Conservation (phyloP, 2,797 vertebrate species). For the Sebastes oblongus region DNA sequence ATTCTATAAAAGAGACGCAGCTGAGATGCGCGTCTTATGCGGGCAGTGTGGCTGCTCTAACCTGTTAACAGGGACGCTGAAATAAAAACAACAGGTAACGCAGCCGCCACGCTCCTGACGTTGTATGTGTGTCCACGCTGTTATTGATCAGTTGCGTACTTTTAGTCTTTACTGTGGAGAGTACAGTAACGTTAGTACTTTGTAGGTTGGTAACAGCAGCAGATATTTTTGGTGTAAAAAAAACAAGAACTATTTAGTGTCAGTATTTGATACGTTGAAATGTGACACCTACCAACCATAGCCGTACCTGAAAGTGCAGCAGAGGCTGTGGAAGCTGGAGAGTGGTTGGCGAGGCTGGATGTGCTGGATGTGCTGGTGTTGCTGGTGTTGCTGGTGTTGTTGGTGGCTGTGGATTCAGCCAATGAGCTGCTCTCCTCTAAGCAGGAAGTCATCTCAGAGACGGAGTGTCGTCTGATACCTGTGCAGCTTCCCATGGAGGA, state of each 20-base stretch:
- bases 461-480: slow-evolving; percentile 89
- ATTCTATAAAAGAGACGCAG: too few relatives aligned
- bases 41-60: too few relatives aligned
- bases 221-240: neutral
- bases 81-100: too few relatives aligned
- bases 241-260: neutral
- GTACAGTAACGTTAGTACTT: neutral
- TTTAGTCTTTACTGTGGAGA: neutral
- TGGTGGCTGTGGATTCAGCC: slow-evolving; percentile 14
- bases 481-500: slow-evolving; percentile 23
- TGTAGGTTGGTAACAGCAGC: neutral
- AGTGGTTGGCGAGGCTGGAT: slow-evolving; percentile 54
- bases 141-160: neutral
- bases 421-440: slow-evolving; percentile 82
- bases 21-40: too few relatives aligned
- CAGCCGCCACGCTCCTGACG: too few relatives aligned
- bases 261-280: neutral
- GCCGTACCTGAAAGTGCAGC: slow-evolving; percentile 57
- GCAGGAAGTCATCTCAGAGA: slow-evolving; percentile 93
- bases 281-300: neutral
- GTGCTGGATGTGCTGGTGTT: slow-evolving; percentile 8
- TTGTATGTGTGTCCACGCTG: too few relatives aligned
- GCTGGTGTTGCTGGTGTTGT: neutral
- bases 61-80: too few relatives aligned
- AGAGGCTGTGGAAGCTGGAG: slow-evolving; percentile 62